Evolutionary conservation across 2,113 vertebrate species (phyloP), one percentile per base, ranked within the genome.

Genomic region (Hypomesus transpacificus): DNA sequence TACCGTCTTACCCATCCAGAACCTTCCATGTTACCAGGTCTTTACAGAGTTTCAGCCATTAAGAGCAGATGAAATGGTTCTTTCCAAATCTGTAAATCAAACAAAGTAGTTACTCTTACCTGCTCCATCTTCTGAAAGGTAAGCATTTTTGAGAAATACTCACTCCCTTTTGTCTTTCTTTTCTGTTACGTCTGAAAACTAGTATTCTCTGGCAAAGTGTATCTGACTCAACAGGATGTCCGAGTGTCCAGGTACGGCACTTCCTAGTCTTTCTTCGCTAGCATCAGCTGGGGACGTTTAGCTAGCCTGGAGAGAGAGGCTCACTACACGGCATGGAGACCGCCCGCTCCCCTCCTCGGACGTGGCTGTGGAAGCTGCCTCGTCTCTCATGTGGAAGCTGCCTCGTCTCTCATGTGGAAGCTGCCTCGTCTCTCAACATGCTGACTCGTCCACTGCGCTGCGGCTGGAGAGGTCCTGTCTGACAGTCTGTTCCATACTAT

Each of bases 21-120:
- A 94, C 92, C 91, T 92, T 93, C 93, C 91, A 87, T 91, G 86
- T 92, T 93, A 94, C 94, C 90, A 92, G 91, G 90, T 94, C 93
- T 93, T 93, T 93, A 94, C 93, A 94, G 94, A 94, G 91, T 95
- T 93, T 93, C 94, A 88, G 91, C 91, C 90, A 87, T 92, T 89
- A 94, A 93, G 91, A 91, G 87, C 93, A 92, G 90, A 92, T 16
- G 67, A 60, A 71, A 86, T 82, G 87, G 91, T 92, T 94, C 93
- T 92, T 94, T 94, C 93, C 92, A 91, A 91, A 96, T 96, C 96
- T 99, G 96, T 89, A 97, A 97, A 96, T 96, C 90, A 95, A 96
- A 95, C 91, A 97, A 91, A 95, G 86, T 85, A 79, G 87, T 97
- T 95, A 97, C 94, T 98, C 95, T 98, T 95, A 96, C 93, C 95